Base-by-base conservation (phyloP, 37 sponge, comb jelly and placozoan species). In the Halichondria panicea region DNA sequence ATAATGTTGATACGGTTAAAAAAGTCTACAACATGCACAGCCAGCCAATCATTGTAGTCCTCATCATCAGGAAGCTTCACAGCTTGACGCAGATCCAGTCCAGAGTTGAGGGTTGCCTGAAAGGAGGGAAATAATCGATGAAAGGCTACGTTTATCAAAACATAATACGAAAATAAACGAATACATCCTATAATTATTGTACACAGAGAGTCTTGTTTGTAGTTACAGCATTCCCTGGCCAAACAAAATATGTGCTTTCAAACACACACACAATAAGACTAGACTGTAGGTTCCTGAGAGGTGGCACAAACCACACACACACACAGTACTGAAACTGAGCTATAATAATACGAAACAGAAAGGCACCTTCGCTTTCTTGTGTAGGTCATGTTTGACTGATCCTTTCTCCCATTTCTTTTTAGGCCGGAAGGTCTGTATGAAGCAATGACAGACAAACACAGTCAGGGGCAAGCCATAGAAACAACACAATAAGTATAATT, bases 371-470 rank as follows among this genome's bases (percentile, higher is more conserved):
- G 95, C 95, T 57, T 88, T 91, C 76, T 95, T 95, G 80, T 95
- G 95, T 7, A 95, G 89, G 0, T 95, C 88, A 57, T 95, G 64
- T 25, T 88, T 88, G 31, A 91, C 66, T 18, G 92, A 79, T 8
- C 95, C 95, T 63, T 86, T 85, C 33, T 95, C 93, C 91, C 91
- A 95, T 24, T 95, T 95, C 82, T 95, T 95, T 76, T 91, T 87
- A 0, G 93, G 95, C n/a, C 93, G 80, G 54, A 95, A 95, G 3
- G 95, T 95, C 86, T 94, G 54, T 28, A 63, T 25, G 44, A 72
- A 15, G 1, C 9, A 48, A 48, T 48, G 13, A 48, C 9, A 9
- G 13, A 48, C 50, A 48, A 48, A 48, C 13, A 48, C 50, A 48
- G 13, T 13, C 50, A 9, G 9, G 13, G 9, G 13, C 50, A 48